Evolutionary conservation across 1,140 invertebrate genomes (phyloP), one percentile per base, ranked within the genome.

Genomic region (Trachymyrmex cornetzi): DNA sequence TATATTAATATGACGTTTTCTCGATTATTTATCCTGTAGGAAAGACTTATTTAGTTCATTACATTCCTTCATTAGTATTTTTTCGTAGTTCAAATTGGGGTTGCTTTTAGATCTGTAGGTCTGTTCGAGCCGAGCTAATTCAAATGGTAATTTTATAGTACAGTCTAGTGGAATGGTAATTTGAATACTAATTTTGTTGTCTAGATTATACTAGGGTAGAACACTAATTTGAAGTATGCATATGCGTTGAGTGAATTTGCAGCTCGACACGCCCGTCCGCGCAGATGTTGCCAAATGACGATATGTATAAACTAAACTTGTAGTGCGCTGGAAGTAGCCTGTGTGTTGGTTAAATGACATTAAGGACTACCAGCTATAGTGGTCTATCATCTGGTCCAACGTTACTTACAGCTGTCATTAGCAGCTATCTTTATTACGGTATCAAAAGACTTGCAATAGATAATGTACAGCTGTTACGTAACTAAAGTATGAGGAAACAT

Each of bases 171-270:
- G 53, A 72, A 30, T 24, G 55, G 48, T 89, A 89, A 89, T 89
- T 89, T 89, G 82, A 89, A 89, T 89, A 86, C 82, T 89, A 89
- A 89, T 89, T 89, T 81, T 77, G 88, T 89, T 89, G 86, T 77
- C 77, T 80, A 44, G 48, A 74, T 27, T 61, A 82, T 50, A 22
- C 67, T 57, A 38, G 63, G 50, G 38, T 81, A 64, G 77, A 81
- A 86, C 84, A 61, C 82, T 87, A 89, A 89, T 89, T 72, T 86
- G 88, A 55, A 87, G 85, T 89, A 84, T 90, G 89, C 71, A 44
- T 59, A 72, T 30, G 38, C 69, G 63, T 61, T 48, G 85, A 90
- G 71, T 87, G 75, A 82, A 90, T 89, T 89, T 89, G 53, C 55
- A 82, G 57, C 63, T 48, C 84, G 59, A 61, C 77, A 89, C 77